Evolutionary conservation across 2,113 vertebrate genomes (phyloP).

Genomic region (human (Homo sapiens)): GRCh38 chr21:17596001-17596500

Average conservation of each 20-base stretch:
- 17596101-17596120: neutral
- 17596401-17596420: neutral
- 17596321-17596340: neutral
- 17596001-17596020: neutral
- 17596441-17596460: neutral
- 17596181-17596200: neutral
- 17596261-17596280: neutral
- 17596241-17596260: neutral
- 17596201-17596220: neutral
- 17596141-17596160: neutral
- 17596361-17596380: neutral
- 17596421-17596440: constrained; percentile 1
- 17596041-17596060: neutral
- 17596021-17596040: neutral
- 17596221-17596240: neutral
- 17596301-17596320: neutral
- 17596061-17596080: neutral
- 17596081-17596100: too few species aligned
- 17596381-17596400: neutral
- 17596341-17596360: neutral
- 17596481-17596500: neutral
- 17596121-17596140: neutral
- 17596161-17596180: neutral
- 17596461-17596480: neutral
- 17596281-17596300: neutral